Conservation (phyloP, 2,797 vertebrate species). For the Argyrosomus regius region DNA sequence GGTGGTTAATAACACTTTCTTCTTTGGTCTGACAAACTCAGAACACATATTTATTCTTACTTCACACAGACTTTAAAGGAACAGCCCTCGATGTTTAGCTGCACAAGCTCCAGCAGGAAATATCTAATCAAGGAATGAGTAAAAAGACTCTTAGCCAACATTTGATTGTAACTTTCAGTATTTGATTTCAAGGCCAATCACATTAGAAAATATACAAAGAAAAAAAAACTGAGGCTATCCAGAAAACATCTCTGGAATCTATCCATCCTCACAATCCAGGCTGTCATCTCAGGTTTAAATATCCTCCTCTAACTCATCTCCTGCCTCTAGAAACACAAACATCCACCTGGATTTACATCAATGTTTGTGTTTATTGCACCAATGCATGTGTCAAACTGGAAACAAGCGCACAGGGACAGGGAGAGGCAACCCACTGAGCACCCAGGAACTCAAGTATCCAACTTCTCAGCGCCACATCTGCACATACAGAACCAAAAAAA, state of each 20-base stretch:
- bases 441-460: background rate
- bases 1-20: no score
- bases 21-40: no score
- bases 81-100: no score
- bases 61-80: no score
- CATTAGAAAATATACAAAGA: background rate
- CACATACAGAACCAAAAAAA: constrained; percentile 3
- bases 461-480: background rate
- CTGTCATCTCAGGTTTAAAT: background rate
- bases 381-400: background rate
- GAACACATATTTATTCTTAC: no score
- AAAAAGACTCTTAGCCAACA: background rate
- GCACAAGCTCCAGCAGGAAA: background rate
- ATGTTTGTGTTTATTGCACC: background rate
- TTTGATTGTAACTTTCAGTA: background rate
- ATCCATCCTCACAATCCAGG: background rate
- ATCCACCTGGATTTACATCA: background rate
- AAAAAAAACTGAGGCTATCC: background rate
- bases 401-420: background rate
- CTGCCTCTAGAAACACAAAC: background rate
- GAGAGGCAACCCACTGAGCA: background rate
- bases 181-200: background rate
- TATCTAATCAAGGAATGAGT: background rate
- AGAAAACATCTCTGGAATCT: background rate
- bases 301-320: background rate